A percentile compares a stretch with the other conserved stretches of the same genome.
phyloP scores from a whole-genome alignment of 2,888 invertebrate species.

The Nycteola revayana region DNA sequence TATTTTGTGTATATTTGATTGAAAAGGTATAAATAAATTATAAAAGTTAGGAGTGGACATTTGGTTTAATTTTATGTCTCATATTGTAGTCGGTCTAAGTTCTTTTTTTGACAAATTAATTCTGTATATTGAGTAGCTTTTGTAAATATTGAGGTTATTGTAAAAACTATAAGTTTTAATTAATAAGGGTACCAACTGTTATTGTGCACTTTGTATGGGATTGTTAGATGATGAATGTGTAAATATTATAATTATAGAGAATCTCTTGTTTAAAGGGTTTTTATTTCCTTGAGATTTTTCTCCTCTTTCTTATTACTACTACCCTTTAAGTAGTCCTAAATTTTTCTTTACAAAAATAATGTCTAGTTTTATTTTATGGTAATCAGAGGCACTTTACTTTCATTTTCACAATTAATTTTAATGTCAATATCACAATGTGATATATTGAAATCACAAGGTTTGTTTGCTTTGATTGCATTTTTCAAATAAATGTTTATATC shows the following conservation, averaged over 20 bases:
- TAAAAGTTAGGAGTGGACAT: too few relatives aligned
- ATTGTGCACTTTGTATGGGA: constrained; percentile 22
- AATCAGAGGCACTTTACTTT: constrained; percentile 11
- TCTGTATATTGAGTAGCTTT: constrained; percentile 28
- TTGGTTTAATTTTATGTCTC: too few relatives aligned
- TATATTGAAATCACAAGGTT: constrained; percentile 20
- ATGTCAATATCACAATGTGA: constrained; percentile 5
- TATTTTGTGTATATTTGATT: too few relatives aligned
- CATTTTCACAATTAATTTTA: constrained; percentile 9
- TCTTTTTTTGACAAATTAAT: constrained; percentile 31
- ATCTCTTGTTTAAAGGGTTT: constrained; percentile 28
- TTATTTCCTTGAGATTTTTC: constrained; percentile 19
- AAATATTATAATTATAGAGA: constrained; percentile 27
- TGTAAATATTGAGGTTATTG: constrained; percentile 27
- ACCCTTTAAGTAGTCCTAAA: constrained; percentile 8
- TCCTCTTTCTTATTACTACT: constrained; percentile 12
- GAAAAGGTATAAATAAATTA: too few relatives aligned
- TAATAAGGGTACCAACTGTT: constrained; percentile 33
- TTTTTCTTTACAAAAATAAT: constrained; percentile 6
- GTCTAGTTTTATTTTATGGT: constrained; percentile 12
- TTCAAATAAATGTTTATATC: constrained; percentile 32
- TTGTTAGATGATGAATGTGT: constrained; percentile 25
- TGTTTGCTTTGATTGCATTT: constrained; percentile 30
- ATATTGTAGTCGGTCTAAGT: too few relatives aligned
- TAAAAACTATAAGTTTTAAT: constrained; percentile 23